Conservation (phyloP, 2,888 invertebrate genomes). For the Vesta saturnalis region DNA sequence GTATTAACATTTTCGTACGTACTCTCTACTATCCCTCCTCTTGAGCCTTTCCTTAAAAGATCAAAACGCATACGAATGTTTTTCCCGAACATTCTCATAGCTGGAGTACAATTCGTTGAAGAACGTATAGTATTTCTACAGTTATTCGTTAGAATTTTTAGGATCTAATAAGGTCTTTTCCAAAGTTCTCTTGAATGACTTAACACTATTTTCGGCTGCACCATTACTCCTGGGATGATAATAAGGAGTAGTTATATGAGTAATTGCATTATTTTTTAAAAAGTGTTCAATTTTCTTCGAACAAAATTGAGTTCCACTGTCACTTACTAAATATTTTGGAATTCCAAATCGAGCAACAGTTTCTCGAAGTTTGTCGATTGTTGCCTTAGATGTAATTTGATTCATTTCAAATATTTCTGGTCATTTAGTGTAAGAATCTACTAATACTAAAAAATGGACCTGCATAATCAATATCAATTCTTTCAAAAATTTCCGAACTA, state of each 20-base stretch:
- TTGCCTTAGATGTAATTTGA: not conserved
- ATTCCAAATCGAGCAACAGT: no score
- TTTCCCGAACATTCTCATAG: constrained; percentile 2
- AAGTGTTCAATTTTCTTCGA: not conserved
- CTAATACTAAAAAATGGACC: no score
- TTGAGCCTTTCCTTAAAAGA: not conserved
- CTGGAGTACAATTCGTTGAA: not conserved
- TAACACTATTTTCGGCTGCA: not conserved
- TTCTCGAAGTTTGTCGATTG: no score
- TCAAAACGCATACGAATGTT: not conserved
- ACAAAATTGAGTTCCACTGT: not conserved
- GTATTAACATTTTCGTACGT: no score
- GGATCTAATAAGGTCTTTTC: not conserved
- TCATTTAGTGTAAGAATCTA: no score
- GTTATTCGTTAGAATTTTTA: not conserved
- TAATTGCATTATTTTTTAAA: no score
- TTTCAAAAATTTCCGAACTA: no score
- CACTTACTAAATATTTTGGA: not conserved
- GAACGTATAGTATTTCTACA: not conserved
- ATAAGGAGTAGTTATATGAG: no score
- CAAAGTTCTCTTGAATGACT: not conserved
- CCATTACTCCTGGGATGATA: no score
- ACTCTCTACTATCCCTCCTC: no score
- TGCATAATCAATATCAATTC: no score
- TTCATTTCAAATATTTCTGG: no score